These are phyloP conservation scores for Euwallacea fornicatus DNA, from an alignment of 1,140 invertebrate genomes.

Conservation along the genomic window DNA sequence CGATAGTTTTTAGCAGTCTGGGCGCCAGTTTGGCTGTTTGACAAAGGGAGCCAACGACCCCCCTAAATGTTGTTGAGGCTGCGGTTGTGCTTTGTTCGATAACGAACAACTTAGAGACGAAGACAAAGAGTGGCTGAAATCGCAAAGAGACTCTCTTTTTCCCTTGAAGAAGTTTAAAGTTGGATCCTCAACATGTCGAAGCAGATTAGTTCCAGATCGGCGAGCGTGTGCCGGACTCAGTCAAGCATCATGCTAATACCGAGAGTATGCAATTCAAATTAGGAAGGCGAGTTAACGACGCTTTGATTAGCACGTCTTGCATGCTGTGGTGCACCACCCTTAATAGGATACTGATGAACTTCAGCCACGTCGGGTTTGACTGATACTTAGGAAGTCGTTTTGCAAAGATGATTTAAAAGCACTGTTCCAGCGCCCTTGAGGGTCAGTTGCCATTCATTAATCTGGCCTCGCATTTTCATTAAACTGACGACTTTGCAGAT, in stretches of 20 bases:
- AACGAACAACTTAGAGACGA: not conserved
- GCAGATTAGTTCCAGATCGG: constrained; percentile 33
- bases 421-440: too few species aligned
- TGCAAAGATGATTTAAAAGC: too few species aligned
- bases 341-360: constrained; percentile 25
- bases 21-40: constrained; percentile 15
- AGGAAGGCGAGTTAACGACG: constrained; percentile 34
- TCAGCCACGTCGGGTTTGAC: not conserved
- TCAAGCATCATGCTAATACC: constrained; percentile 36
- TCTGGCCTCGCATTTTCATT: not conserved
- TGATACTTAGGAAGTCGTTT: too few species aligned
- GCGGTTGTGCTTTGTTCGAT: not conserved
- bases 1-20: constrained; percentile 37
- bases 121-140: too few species aligned
- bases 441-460: too few species aligned
- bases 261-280: constrained; percentile 40
- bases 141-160: too few species aligned
- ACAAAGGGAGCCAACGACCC: constrained; percentile 14
- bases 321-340: constrained; percentile 26
- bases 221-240: constrained; percentile 15
- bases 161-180: not conserved
- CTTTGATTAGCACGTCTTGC: constrained; percentile 38
- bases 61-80: not conserved
- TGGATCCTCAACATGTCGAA: constrained; percentile 6
- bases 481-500: not conserved